phyloP scores from a whole-genome alignment of 1,140 invertebrate species.

The Magallana ariakensis region DNA sequence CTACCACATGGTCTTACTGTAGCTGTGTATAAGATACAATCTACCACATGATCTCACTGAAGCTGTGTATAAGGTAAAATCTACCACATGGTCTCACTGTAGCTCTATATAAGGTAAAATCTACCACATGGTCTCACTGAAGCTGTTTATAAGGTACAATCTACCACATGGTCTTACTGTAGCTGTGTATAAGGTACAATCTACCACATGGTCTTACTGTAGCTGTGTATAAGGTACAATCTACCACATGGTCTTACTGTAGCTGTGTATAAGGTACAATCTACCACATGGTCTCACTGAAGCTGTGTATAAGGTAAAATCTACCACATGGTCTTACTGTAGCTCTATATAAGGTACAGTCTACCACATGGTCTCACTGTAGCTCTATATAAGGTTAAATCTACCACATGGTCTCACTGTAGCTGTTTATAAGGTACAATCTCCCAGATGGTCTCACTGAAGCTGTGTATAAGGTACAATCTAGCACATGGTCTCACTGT shows the following conservation, averaged over 20 bases:
- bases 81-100: not conserved
- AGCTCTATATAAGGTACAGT: constrained; percentile 9
- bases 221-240: constrained; percentile 1
- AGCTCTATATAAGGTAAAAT: not conserved
- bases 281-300: not conserved
- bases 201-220: not conserved
- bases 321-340: not conserved
- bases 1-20: not conserved
- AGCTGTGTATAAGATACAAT: constrained; percentile 40
- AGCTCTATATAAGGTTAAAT: not conserved
- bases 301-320: not conserved
- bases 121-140: not conserved
- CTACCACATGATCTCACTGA: constrained; percentile 61
- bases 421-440: not conserved
- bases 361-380: not conserved
- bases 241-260: not conserved
- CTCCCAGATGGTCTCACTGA: not conserved
- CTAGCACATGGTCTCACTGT: not conserved
- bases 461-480: not conserved
- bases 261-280: not conserved
- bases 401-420: not conserved
- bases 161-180: not conserved
- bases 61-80: constrained; percentile 70
- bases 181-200: constrained; percentile 1
- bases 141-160: not conserved